A percentile compares a stretch with the other conserved stretches of the same genome.
Evolutionary conservation across 1,140 invertebrate genomes (phyloP).

Genomic region (Sesamia nonagrioides): DNA sequence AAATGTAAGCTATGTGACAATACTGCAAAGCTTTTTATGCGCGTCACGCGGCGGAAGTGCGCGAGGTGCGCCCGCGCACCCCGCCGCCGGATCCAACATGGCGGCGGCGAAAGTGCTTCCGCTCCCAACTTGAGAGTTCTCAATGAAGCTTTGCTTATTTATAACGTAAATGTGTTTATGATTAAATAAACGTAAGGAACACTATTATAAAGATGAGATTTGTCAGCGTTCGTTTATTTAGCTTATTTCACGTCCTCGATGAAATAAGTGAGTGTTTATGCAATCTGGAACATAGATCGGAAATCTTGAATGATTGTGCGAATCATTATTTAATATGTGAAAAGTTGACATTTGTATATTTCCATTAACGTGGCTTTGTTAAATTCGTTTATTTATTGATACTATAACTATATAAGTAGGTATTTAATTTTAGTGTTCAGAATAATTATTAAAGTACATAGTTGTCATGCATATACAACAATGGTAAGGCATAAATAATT

Average conservation of each 20-base stretch:
- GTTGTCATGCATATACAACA: neutral
- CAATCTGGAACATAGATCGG: neutral
- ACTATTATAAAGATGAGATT: conserved; percentile 36
- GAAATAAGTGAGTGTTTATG: conserved; percentile 12
- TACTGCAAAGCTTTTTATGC: conserved; percentile 83
- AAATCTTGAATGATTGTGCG: neutral
- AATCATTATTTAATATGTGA: neutral
- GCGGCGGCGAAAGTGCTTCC: conserved; percentile 85
- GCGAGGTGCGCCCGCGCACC: conserved; percentile 76
- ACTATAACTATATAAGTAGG: too few relatives aligned
- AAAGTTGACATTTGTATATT: too few relatives aligned
- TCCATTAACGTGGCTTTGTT: too few relatives aligned
- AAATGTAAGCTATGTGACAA: conserved; percentile 82
- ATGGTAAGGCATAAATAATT: neutral
- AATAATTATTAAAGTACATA: neutral
- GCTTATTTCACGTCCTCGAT: conserved; percentile 32
- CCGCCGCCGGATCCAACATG: conserved; percentile 84
- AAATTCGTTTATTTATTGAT: too few relatives aligned
- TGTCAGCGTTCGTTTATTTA: conserved; percentile 42
- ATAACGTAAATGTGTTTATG: conserved; percentile 54
- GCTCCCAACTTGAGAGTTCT: conserved; percentile 76
- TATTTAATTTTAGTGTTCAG: too few relatives aligned
- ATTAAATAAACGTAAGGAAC: conserved; percentile 49
- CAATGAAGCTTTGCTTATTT: conserved; percentile 74
- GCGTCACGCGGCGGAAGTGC: conserved; percentile 84